Evolutionary conservation across 2,113 vertebrate genomes (phyloP).

Genomic region (Ellobius talpinus): DNA sequence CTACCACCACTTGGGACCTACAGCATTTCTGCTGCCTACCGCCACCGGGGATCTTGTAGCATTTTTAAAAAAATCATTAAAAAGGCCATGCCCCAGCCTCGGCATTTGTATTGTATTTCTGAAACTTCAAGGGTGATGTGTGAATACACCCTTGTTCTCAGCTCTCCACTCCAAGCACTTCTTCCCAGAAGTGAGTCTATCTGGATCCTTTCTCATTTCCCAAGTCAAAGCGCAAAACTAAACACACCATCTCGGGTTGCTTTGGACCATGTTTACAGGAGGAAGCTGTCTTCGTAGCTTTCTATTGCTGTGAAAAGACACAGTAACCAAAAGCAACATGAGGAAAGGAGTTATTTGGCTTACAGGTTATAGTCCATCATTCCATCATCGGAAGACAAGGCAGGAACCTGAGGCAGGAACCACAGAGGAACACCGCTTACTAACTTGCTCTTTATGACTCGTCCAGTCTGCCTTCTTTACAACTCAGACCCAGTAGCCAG

Average conservation of each 20-base stretch:
- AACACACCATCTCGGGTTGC: not conserved
- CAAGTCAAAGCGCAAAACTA: not conserved
- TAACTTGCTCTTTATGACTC: not conserved
- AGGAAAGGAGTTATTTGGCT: not conserved
- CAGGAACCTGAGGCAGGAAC: not conserved
- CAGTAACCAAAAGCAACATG: not conserved
- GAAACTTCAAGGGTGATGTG: not conserved
- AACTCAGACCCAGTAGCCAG: not conserved
- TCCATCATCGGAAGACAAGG: not conserved
- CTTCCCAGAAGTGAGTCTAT: not conserved
- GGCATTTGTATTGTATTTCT: not conserved
- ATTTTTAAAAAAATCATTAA: no score
- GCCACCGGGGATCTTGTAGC: no score
- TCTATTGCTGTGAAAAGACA: not conserved
- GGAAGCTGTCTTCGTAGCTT: not conserved
- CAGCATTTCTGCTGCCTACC: no score
- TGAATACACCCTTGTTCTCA: not conserved
- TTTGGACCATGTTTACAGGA: not conserved
- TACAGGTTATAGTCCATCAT: not conserved
- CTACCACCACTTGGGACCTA: no score
- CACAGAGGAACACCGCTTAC: not conserved
- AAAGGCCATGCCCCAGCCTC: not conserved
- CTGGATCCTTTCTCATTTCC: not conserved
- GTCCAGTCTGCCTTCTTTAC: not conserved
- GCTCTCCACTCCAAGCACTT: not conserved